Evolutionary conservation across 1,140 invertebrate genomes (phyloP).

Genomic region (Medauroidea extradentata): DNA sequence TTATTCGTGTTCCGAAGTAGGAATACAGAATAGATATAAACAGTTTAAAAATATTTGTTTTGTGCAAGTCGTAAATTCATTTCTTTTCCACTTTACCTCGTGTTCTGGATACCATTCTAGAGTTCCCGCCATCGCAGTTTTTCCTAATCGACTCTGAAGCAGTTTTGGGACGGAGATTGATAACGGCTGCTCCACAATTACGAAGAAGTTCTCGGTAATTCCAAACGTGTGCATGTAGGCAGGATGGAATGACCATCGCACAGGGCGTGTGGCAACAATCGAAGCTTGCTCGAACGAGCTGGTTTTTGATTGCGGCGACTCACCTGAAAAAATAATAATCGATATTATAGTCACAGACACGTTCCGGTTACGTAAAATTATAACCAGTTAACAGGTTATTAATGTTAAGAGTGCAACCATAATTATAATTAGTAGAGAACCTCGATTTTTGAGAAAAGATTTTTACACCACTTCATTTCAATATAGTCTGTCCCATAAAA

Average conservation of each 20-base stretch:
- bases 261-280: constrained; percentile 63
- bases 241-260: constrained; percentile 69
- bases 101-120: constrained; percentile 70
- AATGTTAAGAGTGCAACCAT: no score
- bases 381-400: no score
- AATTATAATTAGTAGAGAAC: no score
- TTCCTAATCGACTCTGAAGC: constrained; percentile 53
- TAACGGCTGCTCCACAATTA: constrained; percentile 80
- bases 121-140: constrained; percentile 55
- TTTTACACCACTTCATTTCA: no score
- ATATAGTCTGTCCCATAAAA: no score
- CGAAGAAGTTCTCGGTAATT: constrained; percentile 76
- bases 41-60: not conserved
- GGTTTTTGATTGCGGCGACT: no score
- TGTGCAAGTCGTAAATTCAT: not conserved
- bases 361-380: no score
- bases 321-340: no score
- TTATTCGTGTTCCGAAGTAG: no score
- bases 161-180: constrained; percentile 59
- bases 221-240: constrained; percentile 89
- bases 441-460: no score
- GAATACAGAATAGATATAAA: not conserved
- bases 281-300: constrained; percentile 41
- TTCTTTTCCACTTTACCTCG: constrained; percentile 46
- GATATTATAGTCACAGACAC: no score